Evolutionary conservation across 2,113 vertebrate species (phyloP).

Genomic region (Gila orcuttii): DNA sequence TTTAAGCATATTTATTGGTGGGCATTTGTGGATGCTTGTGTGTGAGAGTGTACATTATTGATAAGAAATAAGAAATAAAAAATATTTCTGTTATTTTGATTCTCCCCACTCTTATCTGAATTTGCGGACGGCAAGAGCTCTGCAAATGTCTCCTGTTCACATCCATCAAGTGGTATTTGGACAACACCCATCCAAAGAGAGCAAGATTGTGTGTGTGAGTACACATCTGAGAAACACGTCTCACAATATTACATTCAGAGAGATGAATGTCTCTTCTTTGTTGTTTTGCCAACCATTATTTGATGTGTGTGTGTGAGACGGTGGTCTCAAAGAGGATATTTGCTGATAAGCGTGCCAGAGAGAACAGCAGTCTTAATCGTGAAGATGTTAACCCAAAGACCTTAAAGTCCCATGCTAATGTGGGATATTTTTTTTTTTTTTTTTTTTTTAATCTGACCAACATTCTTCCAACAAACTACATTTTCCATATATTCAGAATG

Average conservation of each 20-base stretch:
- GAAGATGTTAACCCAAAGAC: neutral
- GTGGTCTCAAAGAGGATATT: slow-evolving; percentile 13
- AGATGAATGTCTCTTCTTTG: slow-evolving; percentile 31
- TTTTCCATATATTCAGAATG: neutral
- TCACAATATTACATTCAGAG: slow-evolving; percentile 23
- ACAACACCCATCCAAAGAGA: slow-evolving; percentile 16
- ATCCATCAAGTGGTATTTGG: slow-evolving; percentile 35
- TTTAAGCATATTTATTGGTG: neutral
- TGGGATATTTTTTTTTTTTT: too few relatives aligned
- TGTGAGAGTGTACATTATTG: neutral
- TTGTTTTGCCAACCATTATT: neutral
- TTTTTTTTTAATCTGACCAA: too few relatives aligned
- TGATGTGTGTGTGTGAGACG: neutral
- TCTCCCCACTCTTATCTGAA: slow-evolving; percentile 13
- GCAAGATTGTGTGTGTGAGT: neutral
- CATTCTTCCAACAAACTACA: too few relatives aligned
- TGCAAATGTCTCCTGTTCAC: slow-evolving; percentile 10
- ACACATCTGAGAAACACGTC: neutral
- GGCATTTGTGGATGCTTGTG: neutral
- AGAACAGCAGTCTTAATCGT: neutral
- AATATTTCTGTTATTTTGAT: slow-evolving; percentile 7
- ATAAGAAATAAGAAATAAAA: neutral
- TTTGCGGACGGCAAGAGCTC: slow-evolving; percentile 12
- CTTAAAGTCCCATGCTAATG: too few relatives aligned
- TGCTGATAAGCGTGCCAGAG: neutral